Base-by-base conservation (phyloP, 2,797 vertebrate species). In the Euphonia xanthogaster region DNA sequence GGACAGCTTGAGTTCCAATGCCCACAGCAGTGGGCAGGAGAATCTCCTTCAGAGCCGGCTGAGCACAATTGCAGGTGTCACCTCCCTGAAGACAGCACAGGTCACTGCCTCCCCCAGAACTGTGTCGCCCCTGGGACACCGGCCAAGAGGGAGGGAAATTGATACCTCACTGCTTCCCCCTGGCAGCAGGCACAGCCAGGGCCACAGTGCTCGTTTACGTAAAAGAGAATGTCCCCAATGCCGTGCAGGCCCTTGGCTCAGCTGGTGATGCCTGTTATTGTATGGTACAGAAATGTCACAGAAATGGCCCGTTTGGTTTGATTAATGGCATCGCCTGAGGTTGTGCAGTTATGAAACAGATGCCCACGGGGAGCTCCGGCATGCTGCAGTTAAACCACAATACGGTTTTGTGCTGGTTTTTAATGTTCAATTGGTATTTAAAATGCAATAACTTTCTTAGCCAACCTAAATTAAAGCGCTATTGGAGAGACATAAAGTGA, bases 341-440 rank as follows among this genome's bases (percentile, higher is more conserved):
- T 73, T 95, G 95, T 1, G 2, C 82, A 93, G 96, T 96, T 96
- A 93, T 88, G 93, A 95, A 96, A 95, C 94, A 96, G 85, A 94
- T 94, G 96, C 94, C 96, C 89, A 91, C 18, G 0, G 96, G 96
- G 96, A 95, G 89, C 95, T 94, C 87, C 53, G 9, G 93, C 94
- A 72, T 2, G 21, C 96, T 96, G 95, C 94, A 94, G 96, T 96
- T 97, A 96, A 96, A 96, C 95, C 95, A 96, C 96, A 96, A 75
- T 92, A 94, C 8, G 70, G 95, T 91, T 96, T 93, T 88, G 73
- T 85, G 95, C 94, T 96, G 94, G 87, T 96, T 97, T 91, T 93
- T 93, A 94, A 94, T 96, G 94, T 94, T 93, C 96, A 96, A 91
- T 95, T 90, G 92, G 95, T 95, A 95, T 97, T 96, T 96, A 96